Evolutionary conservation across 2,113 vertebrate species (phyloP).

Genomic region (Coptodon rendalli): DNA sequence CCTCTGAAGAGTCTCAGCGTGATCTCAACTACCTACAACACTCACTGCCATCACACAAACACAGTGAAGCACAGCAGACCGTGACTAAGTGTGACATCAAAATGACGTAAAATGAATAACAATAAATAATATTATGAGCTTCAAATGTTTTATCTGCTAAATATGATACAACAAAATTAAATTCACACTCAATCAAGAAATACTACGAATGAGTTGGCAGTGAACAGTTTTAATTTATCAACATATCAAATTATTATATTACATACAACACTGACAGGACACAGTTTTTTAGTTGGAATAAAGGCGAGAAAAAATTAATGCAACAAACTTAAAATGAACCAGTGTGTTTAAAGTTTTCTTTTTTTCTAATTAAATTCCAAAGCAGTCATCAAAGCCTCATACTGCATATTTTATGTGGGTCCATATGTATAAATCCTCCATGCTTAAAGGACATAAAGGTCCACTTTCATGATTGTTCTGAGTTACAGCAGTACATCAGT

Average conservation of each 20-base stretch:
- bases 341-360: background rate
- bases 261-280: accelerated
- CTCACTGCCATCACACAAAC: background rate
- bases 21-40: background rate
- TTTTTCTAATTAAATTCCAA: background rate
- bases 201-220: background rate
- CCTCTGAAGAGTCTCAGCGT: background rate
- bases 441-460: background rate
- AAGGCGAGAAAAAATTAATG: background rate
- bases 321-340: background rate
- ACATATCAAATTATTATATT: background rate
- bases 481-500: background rate
- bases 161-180: background rate
- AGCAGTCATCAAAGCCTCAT: background rate
- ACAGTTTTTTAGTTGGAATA: background rate
- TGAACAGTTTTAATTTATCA: background rate
- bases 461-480: accelerated
- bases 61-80: background rate
- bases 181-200: background rate
- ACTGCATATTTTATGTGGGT: background rate
- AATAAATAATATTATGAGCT: background rate
- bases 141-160: background rate
- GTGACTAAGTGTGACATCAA: background rate
- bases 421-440: background rate
- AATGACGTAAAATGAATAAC: background rate